Evolutionary conservation across 2,113 vertebrate species (phyloP), one percentile per base, ranked within the genome.

Genomic region (Hippocampus comes): DNA sequence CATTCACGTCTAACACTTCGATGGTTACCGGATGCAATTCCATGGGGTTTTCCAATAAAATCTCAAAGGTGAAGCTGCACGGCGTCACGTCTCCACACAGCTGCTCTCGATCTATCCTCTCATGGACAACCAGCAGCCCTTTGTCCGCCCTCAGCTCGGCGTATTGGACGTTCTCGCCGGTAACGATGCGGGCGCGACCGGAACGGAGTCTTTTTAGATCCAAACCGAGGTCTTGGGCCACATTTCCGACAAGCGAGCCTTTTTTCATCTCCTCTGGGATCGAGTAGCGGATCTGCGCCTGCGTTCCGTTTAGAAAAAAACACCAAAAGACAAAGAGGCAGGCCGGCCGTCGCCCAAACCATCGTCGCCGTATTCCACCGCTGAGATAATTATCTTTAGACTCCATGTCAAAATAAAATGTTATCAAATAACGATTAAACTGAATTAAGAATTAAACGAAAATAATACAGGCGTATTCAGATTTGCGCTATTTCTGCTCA

Each of bases 11-110:
- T 15, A 75, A 60, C 12, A 90, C 79, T 20, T 91, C 88, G 15
- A 92, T 83, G 0, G 86, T 91, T 0, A 91, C 82, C 2, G 77
- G 80, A 46, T 91, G 88, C 9, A 91, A 25, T 68, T 91, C 86
- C 83, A 90, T 86, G 0, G 92, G 92, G 1, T 89, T 91, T 87
- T 93, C 88, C 56, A 91, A 46, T 61, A 92, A 82, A 38, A 91
- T 87, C 77, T 90, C 89, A 67, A 92, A 89, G 27, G 72, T 78
- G 4, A 91, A 89, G 53, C 86, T 90, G 10, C 90, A 92, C 0
- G 83, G 87, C 0, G 79, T 80, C 2, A 68, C 49, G 11, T 87
- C 81, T 63, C 82, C 87, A 23, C 89, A 91, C 1, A 91, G 86
- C 80, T 86, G 80, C 69, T 91, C 90, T 57, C 87, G 73, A 71